Evolutionary conservation across 1,140 invertebrate species (phyloP).

Genomic region (Thrips palmi): DNA sequence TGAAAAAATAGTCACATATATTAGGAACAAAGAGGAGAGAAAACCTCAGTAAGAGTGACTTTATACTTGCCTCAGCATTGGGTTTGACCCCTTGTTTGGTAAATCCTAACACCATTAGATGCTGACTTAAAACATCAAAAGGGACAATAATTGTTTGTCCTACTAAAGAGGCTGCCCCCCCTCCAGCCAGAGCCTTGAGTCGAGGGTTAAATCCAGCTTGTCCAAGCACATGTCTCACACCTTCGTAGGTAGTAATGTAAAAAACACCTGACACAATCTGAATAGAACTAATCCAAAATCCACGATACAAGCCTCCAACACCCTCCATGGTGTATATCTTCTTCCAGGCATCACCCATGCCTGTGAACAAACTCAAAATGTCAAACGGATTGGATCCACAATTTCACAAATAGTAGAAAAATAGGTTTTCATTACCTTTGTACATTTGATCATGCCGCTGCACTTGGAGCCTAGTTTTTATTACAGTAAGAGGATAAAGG

Average conservation of each 20-base stretch:
- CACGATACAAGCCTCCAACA: constrained; percentile 69
- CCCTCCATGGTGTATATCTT: constrained; percentile 86
- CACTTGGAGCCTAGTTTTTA: constrained; percentile 89
- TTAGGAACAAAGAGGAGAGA: constrained; percentile 7
- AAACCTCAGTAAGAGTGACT: neutral
- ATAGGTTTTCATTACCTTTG: constrained; percentile 33
- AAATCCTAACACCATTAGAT: constrained; percentile 87
- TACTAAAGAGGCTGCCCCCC: constrained; percentile 76
- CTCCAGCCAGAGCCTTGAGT: constrained; percentile 55
- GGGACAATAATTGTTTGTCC: constrained; percentile 93
- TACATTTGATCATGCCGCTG: constrained; percentile 71
- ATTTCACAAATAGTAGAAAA: neutral
- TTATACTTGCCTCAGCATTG: constrained; percentile 22
- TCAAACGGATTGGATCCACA: constrained; percentile 1
- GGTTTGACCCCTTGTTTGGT: constrained; percentile 19
- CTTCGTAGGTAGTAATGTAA: constrained; percentile 93
- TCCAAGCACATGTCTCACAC: constrained; percentile 58
- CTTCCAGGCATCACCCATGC: constrained; percentile 75
- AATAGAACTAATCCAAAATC: constrained; percentile 87
- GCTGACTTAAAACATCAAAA: constrained; percentile 90
- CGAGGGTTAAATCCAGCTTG: constrained; percentile 31
- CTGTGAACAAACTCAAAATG: constrained; percentile 24
- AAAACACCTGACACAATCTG: constrained; percentile 73
- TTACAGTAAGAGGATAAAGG: constrained; percentile 88
- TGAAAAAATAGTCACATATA: constrained; percentile 19